Evolutionary conservation across 2,797 vertebrate genomes (phyloP).

Genomic region (Arctocebus calabarensis): DNA sequence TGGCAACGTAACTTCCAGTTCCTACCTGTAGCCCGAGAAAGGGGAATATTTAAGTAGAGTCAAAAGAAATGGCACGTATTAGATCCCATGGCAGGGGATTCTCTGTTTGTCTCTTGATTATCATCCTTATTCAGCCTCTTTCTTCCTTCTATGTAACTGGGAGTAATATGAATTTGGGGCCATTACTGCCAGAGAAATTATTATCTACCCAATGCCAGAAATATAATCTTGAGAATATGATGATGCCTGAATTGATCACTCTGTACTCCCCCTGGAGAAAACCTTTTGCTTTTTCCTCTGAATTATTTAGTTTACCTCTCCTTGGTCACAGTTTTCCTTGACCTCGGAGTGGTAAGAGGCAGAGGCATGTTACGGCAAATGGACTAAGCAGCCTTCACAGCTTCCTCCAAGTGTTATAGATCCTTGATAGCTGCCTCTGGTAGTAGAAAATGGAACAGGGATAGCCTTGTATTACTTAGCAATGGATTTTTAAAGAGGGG

Average conservation of each 20-base stretch:
- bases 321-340: background rate
- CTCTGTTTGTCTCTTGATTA: background rate
- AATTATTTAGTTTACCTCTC: background rate
- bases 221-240: background rate
- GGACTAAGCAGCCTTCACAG: background rate
- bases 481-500: background rate
- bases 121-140: background rate
- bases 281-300: background rate
- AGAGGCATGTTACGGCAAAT: background rate
- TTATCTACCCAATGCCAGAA: too few species aligned
- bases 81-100: background rate
- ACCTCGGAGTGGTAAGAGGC: background rate
- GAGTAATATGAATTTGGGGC: background rate
- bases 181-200: background rate
- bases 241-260: background rate
- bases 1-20: conserved; percentile 26
- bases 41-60: conserved; percentile 31
- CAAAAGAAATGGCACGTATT: conserved; percentile 39
- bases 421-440: background rate
- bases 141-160: background rate
- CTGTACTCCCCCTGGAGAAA: background rate
- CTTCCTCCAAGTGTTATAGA: background rate
- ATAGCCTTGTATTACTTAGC: background rate
- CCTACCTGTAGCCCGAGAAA: conserved; percentile 44
- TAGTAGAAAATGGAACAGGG: background rate